These are phyloP conservation scores for Rhipidura dahli DNA, from an alignment of 2,113 vertebrate species.

Conservation along the genomic window DNA sequence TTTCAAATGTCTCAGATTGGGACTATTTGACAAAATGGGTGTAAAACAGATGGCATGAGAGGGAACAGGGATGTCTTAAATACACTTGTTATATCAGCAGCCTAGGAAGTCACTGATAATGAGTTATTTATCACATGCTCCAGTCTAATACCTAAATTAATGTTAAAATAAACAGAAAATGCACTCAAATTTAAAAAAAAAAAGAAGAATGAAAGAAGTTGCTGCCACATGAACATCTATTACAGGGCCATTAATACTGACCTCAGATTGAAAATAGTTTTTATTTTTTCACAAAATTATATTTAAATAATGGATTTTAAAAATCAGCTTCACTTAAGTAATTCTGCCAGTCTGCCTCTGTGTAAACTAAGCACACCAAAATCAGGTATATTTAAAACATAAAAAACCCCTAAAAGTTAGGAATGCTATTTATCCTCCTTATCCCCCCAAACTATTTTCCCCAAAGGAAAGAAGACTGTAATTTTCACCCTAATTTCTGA, in stretches of 20 bases:
- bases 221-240: not conserved
- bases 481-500: not conserved
- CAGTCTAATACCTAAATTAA: not conserved
- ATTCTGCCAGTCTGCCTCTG: not conserved
- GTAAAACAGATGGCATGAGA: constrained; percentile 17
- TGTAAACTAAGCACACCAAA: not conserved
- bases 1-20: not conserved
- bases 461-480: not conserved
- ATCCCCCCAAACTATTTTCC: not conserved
- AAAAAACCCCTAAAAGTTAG: not conserved
- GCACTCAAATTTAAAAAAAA: not conserved
- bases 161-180: not conserved
- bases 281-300: not conserved
- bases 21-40: not conserved
- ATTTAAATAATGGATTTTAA: not conserved
- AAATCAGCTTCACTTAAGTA: not conserved
- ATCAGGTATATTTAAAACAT: not conserved
- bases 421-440: not conserved
- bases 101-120: not conserved
- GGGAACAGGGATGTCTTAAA: constrained; percentile 3
- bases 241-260: not conserved
- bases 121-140: not conserved
- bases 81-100: not conserved
- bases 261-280: not conserved
- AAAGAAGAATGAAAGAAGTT: not conserved